Percentiles rank a stretch among this genome's conserved stretches.
Conservation (phyloP, 2,113 vertebrate genomes). For the Antigone vipio region DNA sequence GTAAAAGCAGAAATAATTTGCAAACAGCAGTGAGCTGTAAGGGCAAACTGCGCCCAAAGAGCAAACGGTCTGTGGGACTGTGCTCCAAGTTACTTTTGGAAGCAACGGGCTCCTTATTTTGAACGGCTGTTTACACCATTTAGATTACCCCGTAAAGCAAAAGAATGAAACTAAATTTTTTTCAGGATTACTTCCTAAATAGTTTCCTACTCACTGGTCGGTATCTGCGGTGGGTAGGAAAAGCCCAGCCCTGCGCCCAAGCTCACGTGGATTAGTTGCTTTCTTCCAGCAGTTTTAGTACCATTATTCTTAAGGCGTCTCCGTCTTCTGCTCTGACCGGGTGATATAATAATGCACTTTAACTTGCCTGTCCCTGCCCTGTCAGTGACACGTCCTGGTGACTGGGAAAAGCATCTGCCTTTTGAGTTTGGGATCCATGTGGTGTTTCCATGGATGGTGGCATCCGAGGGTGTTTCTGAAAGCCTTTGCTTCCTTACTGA, state of each 20-base stretch:
- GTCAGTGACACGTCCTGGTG: neutral
- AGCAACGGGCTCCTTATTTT: neutral
- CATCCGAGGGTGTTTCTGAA: neutral
- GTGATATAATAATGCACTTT: slow-evolving; percentile 17
- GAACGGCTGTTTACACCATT: neutral
- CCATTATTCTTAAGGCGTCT: neutral
- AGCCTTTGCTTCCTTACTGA: neutral
- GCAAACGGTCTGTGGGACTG: neutral
- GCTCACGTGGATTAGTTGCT: neutral
- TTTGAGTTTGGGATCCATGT: neutral
- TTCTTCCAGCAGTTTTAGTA: neutral
- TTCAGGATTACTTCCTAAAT: neutral
- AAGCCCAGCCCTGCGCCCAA: neutral
- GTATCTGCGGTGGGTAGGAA: neutral
- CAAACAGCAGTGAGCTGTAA: neutral
- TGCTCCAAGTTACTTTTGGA: neutral
- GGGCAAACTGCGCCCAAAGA: neutral
- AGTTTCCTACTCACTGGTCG: neutral
- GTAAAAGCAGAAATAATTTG: neutral
- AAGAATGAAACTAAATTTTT: neutral
- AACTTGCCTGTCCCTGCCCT: neutral
- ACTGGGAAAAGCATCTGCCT: neutral
- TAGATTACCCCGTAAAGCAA: neutral
- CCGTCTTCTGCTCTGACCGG: neutral
- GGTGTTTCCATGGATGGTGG: neutral